phyloP scores from a whole-genome alignment of 2,113 vertebrate genomes.

The Gambusia holbrooki region DNA sequence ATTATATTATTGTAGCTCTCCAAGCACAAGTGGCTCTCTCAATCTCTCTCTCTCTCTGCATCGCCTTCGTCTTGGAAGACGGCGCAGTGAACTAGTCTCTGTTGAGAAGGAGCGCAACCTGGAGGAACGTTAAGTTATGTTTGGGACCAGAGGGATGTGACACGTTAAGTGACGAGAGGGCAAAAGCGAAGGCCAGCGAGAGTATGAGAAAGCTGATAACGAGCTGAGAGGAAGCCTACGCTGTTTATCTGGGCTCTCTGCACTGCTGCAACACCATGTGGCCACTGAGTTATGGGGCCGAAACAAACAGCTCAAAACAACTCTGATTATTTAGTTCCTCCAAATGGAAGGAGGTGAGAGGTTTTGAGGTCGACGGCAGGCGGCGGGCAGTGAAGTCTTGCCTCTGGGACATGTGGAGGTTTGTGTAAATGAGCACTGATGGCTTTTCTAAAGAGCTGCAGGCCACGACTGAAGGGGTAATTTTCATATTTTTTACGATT shows the following conservation, averaged over 20 bases:
- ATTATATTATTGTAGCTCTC: slow-evolving; percentile 21
- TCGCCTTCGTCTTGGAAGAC: slow-evolving; percentile 21
- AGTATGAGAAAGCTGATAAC: slow-evolving; percentile 77
- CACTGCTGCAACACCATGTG: slow-evolving; percentile 46
- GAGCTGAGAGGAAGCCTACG: slow-evolving; percentile 71
- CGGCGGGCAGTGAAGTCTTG: slow-evolving; percentile 33
- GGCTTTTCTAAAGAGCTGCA: slow-evolving; percentile 67
- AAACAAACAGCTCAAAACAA: slow-evolving; percentile 57
- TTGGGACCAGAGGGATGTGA: slow-evolving; percentile 59
- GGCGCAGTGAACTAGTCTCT: background rate
- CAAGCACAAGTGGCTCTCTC: slow-evolving; percentile 13
- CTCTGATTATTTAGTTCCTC: slow-evolving; percentile 44
- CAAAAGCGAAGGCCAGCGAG: slow-evolving; percentile 37
- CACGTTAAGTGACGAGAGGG: slow-evolving; percentile 54
- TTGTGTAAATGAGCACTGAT: slow-evolving; percentile 67
- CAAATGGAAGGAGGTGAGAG: slow-evolving; percentile 18
- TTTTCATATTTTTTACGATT: slow-evolving; percentile 80
- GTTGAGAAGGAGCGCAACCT: slow-evolving; percentile 10
- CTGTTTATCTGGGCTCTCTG: slow-evolving; percentile 77
- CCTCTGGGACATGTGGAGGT: slow-evolving; percentile 56
- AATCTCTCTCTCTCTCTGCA: background rate
- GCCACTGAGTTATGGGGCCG: slow-evolving; percentile 60
- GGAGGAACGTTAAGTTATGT: slow-evolving; percentile 70
- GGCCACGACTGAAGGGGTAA: slow-evolving; percentile 79
- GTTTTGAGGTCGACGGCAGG: slow-evolving; percentile 22